Conservation (phyloP, 2,888 invertebrate genomes). For the Ichneumon xanthorius region DNA sequence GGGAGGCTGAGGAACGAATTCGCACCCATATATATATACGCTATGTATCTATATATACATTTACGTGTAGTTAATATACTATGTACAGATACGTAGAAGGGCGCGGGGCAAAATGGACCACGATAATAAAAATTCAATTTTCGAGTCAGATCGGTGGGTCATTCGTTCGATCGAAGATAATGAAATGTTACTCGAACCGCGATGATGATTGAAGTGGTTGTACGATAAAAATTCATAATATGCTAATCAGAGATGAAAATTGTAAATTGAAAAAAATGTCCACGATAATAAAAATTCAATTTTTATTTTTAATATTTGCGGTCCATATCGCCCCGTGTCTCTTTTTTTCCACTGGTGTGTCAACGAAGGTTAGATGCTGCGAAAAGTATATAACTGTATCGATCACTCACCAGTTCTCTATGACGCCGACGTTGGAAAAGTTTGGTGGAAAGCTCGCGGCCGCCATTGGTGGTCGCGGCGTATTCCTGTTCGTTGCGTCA, state of each 20-base stretch:
- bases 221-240: background rate
- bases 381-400: background rate
- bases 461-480: constrained; percentile 81
- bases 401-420: constrained; percentile 83
- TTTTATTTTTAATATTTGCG: too few species aligned
- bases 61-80: constrained; percentile 10
- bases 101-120: background rate
- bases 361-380: background rate
- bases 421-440: constrained; percentile 83
- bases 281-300: too few species aligned
- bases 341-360: background rate
- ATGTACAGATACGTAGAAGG: constrained; percentile 22
- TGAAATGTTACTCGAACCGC: background rate
- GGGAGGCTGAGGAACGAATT: background rate
- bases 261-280: background rate
- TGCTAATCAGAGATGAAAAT: background rate
- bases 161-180: background rate
- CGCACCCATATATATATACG: constrained; percentile 7
- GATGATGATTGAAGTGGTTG: background rate
- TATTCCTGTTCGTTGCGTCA: constrained; percentile 75
- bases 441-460: constrained; percentile 82
- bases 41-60: constrained; percentile 14
- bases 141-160: background rate
- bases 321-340: background rate
- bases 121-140: background rate